These are phyloP conservation scores for Puffinus mauretanicus DNA, from an alignment of 2,113 vertebrate genomes.

Conservation along the genomic window DNA sequence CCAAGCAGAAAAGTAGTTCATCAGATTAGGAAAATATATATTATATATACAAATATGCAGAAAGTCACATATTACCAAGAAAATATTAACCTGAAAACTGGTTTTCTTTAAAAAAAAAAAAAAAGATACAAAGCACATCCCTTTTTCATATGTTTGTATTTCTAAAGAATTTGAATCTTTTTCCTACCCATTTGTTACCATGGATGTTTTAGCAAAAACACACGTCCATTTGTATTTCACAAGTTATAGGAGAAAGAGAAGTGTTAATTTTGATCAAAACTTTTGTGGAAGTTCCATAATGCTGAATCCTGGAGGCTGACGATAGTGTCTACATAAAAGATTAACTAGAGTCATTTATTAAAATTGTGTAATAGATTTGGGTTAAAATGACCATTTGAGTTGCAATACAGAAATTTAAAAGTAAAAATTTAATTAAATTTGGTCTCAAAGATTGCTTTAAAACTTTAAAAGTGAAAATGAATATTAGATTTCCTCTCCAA, in stretches of 20 bases:
- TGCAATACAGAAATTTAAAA: not conserved
- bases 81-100: not conserved
- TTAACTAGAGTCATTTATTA: not conserved
- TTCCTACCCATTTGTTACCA: not conserved
- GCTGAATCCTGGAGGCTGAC: not conserved
- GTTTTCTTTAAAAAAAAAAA: not conserved
- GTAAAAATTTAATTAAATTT: not conserved
- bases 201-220: not conserved
- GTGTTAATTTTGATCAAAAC: not conserved
- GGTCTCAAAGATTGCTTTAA: not conserved
- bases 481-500: not conserved
- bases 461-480: not conserved
- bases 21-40: not conserved
- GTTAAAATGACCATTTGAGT: not conserved
- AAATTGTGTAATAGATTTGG: not conserved
- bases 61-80: not conserved
- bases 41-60: not conserved
- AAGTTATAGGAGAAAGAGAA: not conserved
- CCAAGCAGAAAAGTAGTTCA: not conserved
- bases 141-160: not conserved
- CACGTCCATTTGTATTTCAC: not conserved
- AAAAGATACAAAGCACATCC: too few species aligned
- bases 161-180: not conserved
- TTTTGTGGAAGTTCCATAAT: not conserved
- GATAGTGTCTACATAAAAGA: not conserved